A percentile compares a stretch with the other conserved stretches of the same genome.
These are phyloP conservation scores for Trachymyrmex cornetzi DNA, from an alignment of 1,140 invertebrate genomes.

Conservation along the genomic window DNA sequence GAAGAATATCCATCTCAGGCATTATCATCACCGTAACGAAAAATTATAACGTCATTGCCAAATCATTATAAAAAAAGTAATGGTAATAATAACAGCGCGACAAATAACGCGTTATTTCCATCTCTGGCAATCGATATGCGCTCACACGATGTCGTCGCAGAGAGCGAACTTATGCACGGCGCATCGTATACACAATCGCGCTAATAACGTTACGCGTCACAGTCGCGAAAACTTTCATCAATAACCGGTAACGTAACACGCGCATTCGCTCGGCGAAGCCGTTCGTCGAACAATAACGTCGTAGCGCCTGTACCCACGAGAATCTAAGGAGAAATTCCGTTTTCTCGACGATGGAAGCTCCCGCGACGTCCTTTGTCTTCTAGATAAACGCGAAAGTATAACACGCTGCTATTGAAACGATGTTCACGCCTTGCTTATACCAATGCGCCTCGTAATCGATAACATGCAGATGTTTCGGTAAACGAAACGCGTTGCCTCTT, in stretches of 20 bases:
- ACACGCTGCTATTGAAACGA: slow-evolving; percentile 35
- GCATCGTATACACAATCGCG: slow-evolving; percentile 37
- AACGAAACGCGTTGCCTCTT: slow-evolving; percentile 21
- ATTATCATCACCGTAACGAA: too few relatives aligned
- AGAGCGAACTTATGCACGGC: slow-evolving; percentile 30
- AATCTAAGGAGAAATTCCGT: slow-evolving; percentile 54
- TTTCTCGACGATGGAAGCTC: slow-evolving; percentile 37
- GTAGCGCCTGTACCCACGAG: slow-evolving; percentile 22
- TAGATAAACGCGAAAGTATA: slow-evolving; percentile 49
- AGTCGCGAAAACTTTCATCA: slow-evolving; percentile 61
- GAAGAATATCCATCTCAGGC: too few relatives aligned
- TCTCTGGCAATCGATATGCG: slow-evolving; percentile 49
- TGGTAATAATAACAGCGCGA: too few relatives aligned
- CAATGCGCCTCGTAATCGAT: slow-evolving; percentile 34
- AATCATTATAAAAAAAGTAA: too few relatives aligned
- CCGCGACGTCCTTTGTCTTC: slow-evolving; percentile 30
- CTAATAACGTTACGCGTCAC: slow-evolving; percentile 63
- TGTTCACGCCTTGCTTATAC: slow-evolving; percentile 5
- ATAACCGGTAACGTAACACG: slow-evolving; percentile 59
- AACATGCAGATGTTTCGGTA: slow-evolving; percentile 38
- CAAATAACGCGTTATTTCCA: too few relatives aligned
- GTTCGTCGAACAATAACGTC: slow-evolving; percentile 43
- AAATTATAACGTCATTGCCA: too few relatives aligned
- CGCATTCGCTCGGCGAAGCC: slow-evolving; percentile 23
- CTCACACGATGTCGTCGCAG: not conserved